Evolutionary conservation across 2,797 vertebrate genomes (phyloP).

Genomic region (Thamnophis elegans): DNA sequence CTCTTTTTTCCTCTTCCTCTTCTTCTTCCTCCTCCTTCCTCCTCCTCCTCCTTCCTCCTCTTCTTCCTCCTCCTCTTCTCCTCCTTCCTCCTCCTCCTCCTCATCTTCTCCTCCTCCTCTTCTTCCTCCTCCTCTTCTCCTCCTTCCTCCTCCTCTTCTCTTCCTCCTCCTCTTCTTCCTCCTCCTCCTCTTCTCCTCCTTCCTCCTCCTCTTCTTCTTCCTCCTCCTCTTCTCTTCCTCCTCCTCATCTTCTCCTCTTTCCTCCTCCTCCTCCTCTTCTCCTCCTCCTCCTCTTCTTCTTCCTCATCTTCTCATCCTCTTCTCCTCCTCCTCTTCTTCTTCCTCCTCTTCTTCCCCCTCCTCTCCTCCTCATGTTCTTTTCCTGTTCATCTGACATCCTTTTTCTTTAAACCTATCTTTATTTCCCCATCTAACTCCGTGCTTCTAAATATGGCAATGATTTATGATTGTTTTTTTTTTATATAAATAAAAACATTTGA

Average conservation of each 20-base stretch:
- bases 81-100: too few relatives aligned
- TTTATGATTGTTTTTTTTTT: not conserved
- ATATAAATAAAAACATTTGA: not conserved
- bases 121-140: not conserved
- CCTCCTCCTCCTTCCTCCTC: not conserved
- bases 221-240: not conserved
- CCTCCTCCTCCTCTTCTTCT: too few relatives aligned
- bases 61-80: not conserved
- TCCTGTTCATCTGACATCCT: not conserved
- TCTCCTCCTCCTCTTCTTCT: not conserved
- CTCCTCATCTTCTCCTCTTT: not conserved
- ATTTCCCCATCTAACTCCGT: not conserved
- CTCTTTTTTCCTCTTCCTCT: too few relatives aligned
- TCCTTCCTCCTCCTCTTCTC: too few relatives aligned
- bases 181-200: not conserved
- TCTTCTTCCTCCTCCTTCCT: too few relatives aligned
- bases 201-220: too few relatives aligned
- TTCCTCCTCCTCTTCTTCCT: too few relatives aligned
- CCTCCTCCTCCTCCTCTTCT: rapidly evolving
- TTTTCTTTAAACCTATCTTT: not conserved
- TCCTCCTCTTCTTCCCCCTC: not conserved
- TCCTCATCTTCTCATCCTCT: too few relatives aligned
- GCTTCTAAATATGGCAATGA: not conserved
- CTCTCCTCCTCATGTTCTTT: not conserved
- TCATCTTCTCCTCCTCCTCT: too few relatives aligned